A percentile compares a stretch with the other conserved stretches of the same genome.
Evolutionary conservation across 2,888 invertebrate species (phyloP).

Genomic region (Halictus quadricinctus): DNA sequence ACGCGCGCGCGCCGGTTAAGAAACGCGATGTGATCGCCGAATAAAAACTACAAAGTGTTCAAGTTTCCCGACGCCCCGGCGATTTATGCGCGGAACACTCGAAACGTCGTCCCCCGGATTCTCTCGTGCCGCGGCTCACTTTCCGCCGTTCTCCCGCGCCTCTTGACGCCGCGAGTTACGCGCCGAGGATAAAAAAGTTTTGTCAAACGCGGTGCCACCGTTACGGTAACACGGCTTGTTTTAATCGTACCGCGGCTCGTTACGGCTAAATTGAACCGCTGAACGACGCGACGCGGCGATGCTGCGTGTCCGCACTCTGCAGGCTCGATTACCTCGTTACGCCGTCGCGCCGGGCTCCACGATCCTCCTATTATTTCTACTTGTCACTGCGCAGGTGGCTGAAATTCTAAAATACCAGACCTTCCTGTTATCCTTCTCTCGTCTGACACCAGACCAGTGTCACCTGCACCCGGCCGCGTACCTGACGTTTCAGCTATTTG

Average conservation of each 20-base stretch:
- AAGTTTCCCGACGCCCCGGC: conserved; percentile 52
- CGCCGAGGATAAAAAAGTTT: conserved; percentile 36
- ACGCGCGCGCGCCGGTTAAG: conserved; percentile 36
- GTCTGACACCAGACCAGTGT: not conserved
- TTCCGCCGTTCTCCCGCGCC: conserved; percentile 10
- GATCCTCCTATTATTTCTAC: conserved; percentile 2
- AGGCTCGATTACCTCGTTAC: conserved; percentile 5
- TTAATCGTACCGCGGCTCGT: conserved; percentile 33
- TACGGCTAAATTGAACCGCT: not conserved
- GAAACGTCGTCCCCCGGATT: conserved; percentile 30
- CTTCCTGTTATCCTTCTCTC: not conserved
- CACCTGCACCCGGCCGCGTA: not conserved
- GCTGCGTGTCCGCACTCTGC: not conserved
- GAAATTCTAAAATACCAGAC: not conserved
- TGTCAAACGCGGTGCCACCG: conserved; percentile 31
- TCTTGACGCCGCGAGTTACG: conserved; percentile 20
- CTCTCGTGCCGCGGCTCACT: conserved; percentile 21
- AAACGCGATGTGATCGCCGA: conserved; percentile 53
- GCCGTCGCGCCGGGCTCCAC: too few species aligned
- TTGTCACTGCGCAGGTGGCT: not conserved
- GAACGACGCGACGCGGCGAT: not conserved
- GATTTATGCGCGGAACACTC: conserved; percentile 60
- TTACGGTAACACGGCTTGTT: conserved; percentile 17
- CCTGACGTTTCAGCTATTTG: not conserved
- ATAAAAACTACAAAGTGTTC: conserved; percentile 57